phyloP scores from a whole-genome alignment of 2,797 vertebrate species.

The Poeciliopsis gracilis region DNA sequence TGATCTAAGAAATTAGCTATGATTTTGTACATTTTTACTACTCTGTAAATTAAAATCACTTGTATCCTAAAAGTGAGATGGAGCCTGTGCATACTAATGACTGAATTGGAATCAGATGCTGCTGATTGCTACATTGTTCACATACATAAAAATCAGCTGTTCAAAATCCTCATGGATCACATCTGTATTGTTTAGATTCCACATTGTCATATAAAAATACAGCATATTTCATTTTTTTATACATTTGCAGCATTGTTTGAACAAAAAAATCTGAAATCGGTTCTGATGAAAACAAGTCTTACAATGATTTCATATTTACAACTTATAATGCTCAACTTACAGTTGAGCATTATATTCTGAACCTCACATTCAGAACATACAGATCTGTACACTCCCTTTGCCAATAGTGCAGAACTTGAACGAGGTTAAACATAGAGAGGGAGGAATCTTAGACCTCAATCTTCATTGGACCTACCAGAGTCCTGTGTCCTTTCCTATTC shows the following conservation, averaged over 20 bases:
- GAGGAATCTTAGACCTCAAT: not conserved
- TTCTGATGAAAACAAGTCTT: not conserved
- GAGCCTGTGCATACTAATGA: conserved; percentile 23
- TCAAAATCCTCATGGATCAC: conserved; percentile 39
- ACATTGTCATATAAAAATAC: conserved; percentile 15
- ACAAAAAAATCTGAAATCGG: not conserved
- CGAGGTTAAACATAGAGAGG: not conserved
- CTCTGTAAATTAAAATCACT: conserved; percentile 18
- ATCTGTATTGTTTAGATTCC: conserved; percentile 27
- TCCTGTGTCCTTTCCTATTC: not conserved
- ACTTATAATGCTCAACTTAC: too few relatives aligned
- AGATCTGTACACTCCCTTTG: not conserved
- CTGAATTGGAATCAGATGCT: conserved; percentile 32
- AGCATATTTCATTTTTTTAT: conserved; percentile 6
- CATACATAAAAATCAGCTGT: conserved; percentile 16
- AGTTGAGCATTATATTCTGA: too few relatives aligned
- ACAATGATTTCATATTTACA: not conserved
- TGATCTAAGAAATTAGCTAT: conserved; percentile 23
- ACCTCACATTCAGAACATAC: not conserved
- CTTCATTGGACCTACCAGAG: not conserved
- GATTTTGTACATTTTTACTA: conserved; percentile 15
- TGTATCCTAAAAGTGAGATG: conserved; percentile 7
- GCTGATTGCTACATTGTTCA: conserved; percentile 56
- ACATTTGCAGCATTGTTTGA: not conserved
- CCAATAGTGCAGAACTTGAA: not conserved